Base-by-base conservation (phyloP, 2,797 vertebrate genomes). In the Tenualosa ilisha region DNA sequence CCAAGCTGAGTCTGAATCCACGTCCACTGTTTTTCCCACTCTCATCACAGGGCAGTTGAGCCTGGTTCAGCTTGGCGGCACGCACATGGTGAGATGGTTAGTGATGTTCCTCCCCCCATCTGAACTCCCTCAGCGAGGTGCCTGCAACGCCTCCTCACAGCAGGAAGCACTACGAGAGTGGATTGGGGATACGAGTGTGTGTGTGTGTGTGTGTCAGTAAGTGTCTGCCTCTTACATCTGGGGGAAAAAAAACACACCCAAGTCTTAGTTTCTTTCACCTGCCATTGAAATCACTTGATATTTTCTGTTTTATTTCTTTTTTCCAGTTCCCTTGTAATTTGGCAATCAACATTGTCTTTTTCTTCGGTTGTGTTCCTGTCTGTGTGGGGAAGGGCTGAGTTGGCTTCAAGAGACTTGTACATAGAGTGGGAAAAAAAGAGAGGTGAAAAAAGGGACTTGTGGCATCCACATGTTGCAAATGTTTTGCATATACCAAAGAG, bases 251-350 rank as follows among this genome's bases (percentile, higher is more conserved):
- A 86, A 86, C 7, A 51, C 7, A 51, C 50, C 5, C 50, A 89
- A 84, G 88, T 88, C 89, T 90, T 83, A 89, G 90, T 89, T 90
- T 90, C 87, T 89, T 89, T 91, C 89, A 81, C 89, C 90, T 88
- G 84, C 92, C 91, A 92, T 89, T 49, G 43, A 88, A 79, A 79
- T 79, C 37, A 79, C 15, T 87, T 89, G 59, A 63, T 22, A 83
- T 68, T 12, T 1, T 85, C 54, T 56, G 15, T 65, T 54, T 6
- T 46, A 84, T 54, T 46, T 11, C 68, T 79, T 75, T 15, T 79
- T 43, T 40, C 17, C 72, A 20, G 72, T 40, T 46, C 72, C 72
- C 37, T 46, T 79, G 72, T 46, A 79, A 79, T 79, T 46, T 79
- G 72, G 37, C 72, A 79, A 20, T 79, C 72, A n/a, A 7, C 72